phyloP scores from a whole-genome alignment of 2,888 invertebrate species.

The Meta bourneti region DNA sequence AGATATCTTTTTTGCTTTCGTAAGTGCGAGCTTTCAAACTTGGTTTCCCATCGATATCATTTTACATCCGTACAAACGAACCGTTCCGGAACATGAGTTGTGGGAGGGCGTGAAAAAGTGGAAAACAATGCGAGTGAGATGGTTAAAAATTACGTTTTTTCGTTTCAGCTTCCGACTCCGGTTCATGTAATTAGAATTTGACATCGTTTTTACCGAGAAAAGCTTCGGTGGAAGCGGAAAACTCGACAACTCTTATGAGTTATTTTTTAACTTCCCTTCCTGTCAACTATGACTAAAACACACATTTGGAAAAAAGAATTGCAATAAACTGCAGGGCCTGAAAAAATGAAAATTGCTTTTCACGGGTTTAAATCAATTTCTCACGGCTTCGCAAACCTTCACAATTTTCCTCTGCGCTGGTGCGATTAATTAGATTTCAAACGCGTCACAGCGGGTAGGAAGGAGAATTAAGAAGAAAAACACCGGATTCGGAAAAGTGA shows the following conservation, averaged over 20 bases:
- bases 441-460: neutral
- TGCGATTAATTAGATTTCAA: slow-evolving; percentile 29
- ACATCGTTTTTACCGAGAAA: neutral
- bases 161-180: neutral
- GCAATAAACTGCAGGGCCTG: neutral
- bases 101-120: too few species aligned
- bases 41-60: too few species aligned
- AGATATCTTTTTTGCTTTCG: too few species aligned
- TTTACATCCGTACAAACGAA: too few species aligned
- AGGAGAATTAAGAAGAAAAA: neutral
- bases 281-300: neutral
- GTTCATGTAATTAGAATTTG: neutral
- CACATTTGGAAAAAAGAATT: neutral
- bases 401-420: neutral
- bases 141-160: neutral
- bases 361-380: slow-evolving; percentile 10
- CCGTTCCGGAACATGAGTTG: too few species aligned
- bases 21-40: too few species aligned
- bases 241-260: neutral
- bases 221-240: neutral
- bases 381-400: neutral
- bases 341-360: slow-evolving; percentile 20
- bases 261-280: neutral
- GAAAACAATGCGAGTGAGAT: too few species aligned
- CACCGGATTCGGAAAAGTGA: neutral